Conservation (phyloP, 2,888 invertebrate species). For the Agriotes lineatus region DNA sequence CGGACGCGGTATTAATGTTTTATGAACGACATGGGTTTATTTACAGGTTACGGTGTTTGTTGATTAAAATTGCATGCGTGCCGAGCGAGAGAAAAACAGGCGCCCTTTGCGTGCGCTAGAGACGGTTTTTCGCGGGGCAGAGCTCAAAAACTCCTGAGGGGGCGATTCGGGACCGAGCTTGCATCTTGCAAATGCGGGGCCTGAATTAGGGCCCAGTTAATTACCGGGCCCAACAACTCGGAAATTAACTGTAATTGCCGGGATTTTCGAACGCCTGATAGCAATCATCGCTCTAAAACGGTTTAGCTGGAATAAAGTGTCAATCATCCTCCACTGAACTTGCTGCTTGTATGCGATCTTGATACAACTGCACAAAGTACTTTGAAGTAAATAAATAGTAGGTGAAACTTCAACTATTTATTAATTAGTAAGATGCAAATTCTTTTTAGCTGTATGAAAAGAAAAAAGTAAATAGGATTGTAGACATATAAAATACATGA, state of each 20-base stretch:
- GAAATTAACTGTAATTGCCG: background rate
- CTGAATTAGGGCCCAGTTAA: slow-evolving; percentile 4
- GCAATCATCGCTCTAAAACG: too few species aligned
- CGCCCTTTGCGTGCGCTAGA: slow-evolving; percentile 6
- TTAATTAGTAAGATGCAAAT: too few species aligned
- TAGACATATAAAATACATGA: too few species aligned
- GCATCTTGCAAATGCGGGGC: slow-evolving; percentile 10
- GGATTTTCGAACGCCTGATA: background rate
- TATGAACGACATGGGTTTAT: slow-evolving; percentile 64
- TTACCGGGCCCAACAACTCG: background rate
- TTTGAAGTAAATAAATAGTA: too few species aligned
- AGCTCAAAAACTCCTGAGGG: slow-evolving; percentile 33
- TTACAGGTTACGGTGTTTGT: slow-evolving; percentile 57
- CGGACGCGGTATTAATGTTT: slow-evolving; percentile 64
- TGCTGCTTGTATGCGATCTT: too few species aligned
- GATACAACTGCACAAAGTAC: too few species aligned
- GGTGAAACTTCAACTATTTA: too few species aligned
- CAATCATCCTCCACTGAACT: too few species aligned
- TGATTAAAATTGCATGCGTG: slow-evolving; percentile 50
- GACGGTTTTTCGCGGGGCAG: slow-evolving; percentile 24
- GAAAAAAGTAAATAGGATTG: too few species aligned
- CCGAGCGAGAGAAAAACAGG: slow-evolving; percentile 28
- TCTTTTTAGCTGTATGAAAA: too few species aligned
- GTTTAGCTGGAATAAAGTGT: too few species aligned
- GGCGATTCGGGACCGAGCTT: slow-evolving; percentile 28